Conservation (phyloP, 2,888 invertebrate genomes). For the Timema podura region DNA sequence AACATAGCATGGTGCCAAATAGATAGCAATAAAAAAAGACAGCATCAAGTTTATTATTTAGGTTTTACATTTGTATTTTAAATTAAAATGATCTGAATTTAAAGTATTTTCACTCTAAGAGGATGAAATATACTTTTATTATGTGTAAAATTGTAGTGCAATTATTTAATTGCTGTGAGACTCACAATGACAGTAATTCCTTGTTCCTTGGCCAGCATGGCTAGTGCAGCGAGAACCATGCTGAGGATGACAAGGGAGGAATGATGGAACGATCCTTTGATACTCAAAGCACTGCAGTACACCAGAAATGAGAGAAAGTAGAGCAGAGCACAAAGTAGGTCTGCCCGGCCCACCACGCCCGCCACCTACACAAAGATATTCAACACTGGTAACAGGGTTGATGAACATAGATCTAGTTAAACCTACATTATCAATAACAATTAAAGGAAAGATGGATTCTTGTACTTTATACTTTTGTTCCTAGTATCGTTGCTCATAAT, state of each 20-base stretch:
- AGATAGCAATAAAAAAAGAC: no score
- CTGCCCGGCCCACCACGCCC: slow-evolving; percentile 89
- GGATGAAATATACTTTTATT: background rate
- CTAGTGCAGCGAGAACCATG: slow-evolving; percentile 52
- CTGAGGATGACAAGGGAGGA: slow-evolving; percentile 16
- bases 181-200: slow-evolving; percentile 85
- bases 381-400: background rate
- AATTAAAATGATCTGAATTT: no score
- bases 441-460: no score
- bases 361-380: slow-evolving; percentile 55
- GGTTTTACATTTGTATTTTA: no score
- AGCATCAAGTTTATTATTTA: no score
- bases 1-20: no score
- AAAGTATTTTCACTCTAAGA: background rate
- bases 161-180: slow-evolving; percentile 29
- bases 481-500: no score
- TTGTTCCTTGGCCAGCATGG: slow-evolving; percentile 91
- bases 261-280: background rate
- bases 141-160: background rate
- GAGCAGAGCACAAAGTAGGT: slow-evolving; percentile 76
- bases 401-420: no score
- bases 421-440: no score
- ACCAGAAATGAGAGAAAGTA: slow-evolving; percentile 66
- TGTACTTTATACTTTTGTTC: no score
- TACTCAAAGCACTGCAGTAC: slow-evolving; percentile 50